Conservation (phyloP, 2,888 invertebrate genomes). For the Vannuccia rotundouncinata region DNA sequence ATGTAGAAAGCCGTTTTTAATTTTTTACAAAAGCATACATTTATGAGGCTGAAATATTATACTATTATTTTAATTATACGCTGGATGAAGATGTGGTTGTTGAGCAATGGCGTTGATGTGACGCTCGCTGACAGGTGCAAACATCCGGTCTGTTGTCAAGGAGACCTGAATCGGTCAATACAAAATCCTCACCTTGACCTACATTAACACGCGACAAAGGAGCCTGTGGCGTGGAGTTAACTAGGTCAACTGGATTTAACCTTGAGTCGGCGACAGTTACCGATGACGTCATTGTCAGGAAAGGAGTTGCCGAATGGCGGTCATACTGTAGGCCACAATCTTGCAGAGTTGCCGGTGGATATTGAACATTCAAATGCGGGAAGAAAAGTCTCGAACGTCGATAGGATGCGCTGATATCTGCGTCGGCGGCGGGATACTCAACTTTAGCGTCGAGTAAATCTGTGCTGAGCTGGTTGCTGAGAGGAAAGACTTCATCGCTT, state of each 20-base stretch:
- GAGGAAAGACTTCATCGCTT: neutral
- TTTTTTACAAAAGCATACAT: no score
- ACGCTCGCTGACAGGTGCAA: constrained; percentile 14
- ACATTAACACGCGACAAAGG: neutral
- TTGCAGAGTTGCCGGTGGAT: neutral
- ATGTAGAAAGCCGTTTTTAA: no score
- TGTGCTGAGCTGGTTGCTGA: neutral
- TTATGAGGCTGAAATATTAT: no score
- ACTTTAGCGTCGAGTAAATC: neutral
- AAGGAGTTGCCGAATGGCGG: neutral
- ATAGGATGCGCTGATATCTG: neutral
- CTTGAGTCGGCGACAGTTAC: neutral
- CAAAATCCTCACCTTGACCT: no score
- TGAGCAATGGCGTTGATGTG: neutral
- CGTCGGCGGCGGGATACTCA: neutral
- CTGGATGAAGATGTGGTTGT: neutral
- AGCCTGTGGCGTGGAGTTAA: neutral
- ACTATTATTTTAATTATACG: no score
- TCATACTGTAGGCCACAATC: neutral
- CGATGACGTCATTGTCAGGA: neutral
- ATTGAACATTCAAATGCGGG: neutral
- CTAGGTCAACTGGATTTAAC: neutral
- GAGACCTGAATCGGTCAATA: neutral
- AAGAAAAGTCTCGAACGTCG: neutral
- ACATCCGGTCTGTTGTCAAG: constrained; percentile 16